Evolutionary conservation across 2,113 vertebrate genomes (phyloP), one percentile per base, ranked within the genome.

Genomic region (Plestiodon gilberti): DNA sequence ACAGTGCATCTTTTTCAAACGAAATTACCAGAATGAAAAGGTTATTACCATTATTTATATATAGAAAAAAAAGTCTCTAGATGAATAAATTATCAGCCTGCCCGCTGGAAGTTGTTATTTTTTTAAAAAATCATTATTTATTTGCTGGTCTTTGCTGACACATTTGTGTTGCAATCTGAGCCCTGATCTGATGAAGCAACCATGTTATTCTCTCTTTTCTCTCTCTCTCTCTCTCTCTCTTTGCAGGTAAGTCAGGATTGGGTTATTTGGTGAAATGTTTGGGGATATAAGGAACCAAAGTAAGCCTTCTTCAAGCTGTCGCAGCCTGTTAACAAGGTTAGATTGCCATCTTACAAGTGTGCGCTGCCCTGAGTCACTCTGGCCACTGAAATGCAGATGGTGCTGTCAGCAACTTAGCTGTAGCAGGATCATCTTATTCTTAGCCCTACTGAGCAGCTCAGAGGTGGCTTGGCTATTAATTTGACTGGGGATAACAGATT

Each of bases 171-270:
- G 55, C 64, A 18, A 77, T 82, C 74, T 59, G 71, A 91, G 55
- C 48, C 65, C 20, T 89, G 94, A 96, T 62, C n/a, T 71, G 38
- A 15, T 75, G n/a, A 74, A 87, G 30, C 59, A 52, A 81, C 48
- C 43, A 17, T 75, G 43, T n/a, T 70, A 43, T 84, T 70, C 22
- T 84, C 18, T 74, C 11, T 87, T 65, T 86, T 57, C 55, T 57
- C 55, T 94, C 85, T 96, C 15, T 35, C 35, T 57, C 55, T 57
- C 55, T 84, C 67, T 84, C 85, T 94, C 85, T 96, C 15, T 35
- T 87, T 96, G 86, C 91, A 96, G 94, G 94, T 97, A 97, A 96
- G 96, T 96, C 91, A 93, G 93, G 86, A 91, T 75, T 89, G 62
- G 89, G 92, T 90, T 89, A 87, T 93, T 86, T 91, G 90, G 89